Conservation (phyloP, 2,797 vertebrate species). For the Jordanella pulchra region DNA sequence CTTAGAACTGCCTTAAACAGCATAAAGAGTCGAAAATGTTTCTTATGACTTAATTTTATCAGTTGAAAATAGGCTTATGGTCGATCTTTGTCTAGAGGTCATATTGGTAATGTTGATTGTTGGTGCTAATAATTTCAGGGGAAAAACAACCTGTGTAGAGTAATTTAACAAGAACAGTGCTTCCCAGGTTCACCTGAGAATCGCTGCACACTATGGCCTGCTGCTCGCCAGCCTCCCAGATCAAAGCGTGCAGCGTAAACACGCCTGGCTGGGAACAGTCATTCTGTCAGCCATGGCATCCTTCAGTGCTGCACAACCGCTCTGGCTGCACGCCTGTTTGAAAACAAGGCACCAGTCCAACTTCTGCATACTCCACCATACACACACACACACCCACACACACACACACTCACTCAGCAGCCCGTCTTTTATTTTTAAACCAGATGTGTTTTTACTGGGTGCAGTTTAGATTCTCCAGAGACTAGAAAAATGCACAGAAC, state of each 20-base stretch:
- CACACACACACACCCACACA: slow-evolving; percentile 8
- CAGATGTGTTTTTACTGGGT: slow-evolving; percentile 81
- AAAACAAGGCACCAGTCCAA: slow-evolving; percentile 55
- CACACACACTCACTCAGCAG: slow-evolving; percentile 26
- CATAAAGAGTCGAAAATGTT: background rate
- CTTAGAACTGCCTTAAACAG: background rate
- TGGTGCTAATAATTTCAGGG: background rate
- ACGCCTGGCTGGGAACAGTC: slow-evolving; percentile 55
- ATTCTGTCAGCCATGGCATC: slow-evolving; percentile 47
- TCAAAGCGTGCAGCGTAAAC: slow-evolving; percentile 27
- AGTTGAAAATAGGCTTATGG: background rate
- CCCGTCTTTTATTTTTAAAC: slow-evolving; percentile 73
- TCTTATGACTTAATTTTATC: background rate
- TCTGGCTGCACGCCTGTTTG: slow-evolving; percentile 47
- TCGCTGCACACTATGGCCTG: slow-evolving; percentile 21
- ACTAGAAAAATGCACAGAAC: slow-evolving; percentile 68
- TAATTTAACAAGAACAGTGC: background rate
- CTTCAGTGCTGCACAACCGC: slow-evolving; percentile 42
- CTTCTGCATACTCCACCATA: slow-evolving; percentile 24
- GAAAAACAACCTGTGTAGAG: background rate
- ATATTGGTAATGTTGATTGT: background rate
- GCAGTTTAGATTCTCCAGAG: slow-evolving; percentile 66
- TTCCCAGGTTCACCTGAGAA: slow-evolving; percentile 22
- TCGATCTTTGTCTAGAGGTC: background rate
- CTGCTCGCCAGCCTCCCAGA: slow-evolving; percentile 27